These are phyloP conservation scores for Akabosia matsudoensis DNA, from an alignment of 1,140 invertebrate genomes.

Conservation along the genomic window DNA sequence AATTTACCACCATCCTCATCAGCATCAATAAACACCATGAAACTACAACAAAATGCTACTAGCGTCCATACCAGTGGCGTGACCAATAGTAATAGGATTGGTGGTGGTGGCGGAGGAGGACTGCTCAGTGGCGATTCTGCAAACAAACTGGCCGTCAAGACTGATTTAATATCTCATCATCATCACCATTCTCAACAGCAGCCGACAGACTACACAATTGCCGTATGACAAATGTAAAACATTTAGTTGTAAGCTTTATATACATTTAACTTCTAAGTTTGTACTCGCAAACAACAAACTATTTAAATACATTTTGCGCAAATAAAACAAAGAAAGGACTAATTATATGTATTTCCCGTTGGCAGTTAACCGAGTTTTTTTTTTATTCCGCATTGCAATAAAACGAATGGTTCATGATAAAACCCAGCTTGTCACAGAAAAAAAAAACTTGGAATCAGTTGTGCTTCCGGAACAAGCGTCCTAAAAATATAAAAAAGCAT, in stretches of 20 bases:
- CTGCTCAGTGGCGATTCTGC: neutral
- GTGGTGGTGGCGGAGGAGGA: neutral
- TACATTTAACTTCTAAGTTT: neutral
- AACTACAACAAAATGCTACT: neutral
- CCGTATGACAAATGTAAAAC: conserved; percentile 20
- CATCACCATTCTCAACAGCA: conserved; percentile 12
- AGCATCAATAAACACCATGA: neutral
- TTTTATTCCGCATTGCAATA: too few species aligned
- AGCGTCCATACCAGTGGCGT: neutral
- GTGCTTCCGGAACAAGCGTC: too few species aligned
- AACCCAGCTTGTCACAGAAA: too few species aligned
- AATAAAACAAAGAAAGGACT: too few species aligned
- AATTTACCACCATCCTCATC: neutral
- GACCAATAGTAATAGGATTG: neutral
- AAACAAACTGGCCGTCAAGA: conserved; percentile 4
- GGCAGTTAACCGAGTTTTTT: too few species aligned
- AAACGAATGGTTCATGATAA: too few species aligned
- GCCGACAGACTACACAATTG: neutral
- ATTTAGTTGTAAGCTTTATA: neutral
- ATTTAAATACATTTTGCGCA: too few species aligned
- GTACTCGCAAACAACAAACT: too few species aligned
- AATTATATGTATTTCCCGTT: too few species aligned
- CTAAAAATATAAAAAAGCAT: neutral
- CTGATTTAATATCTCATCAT: conserved; percentile 21
- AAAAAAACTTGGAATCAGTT: too few species aligned